Percentiles rank a stretch among this genome's conserved stretches.
Evolutionary conservation across 2,888 invertebrate genomes (phyloP).

Genomic region (Pammene fasciana): DNA sequence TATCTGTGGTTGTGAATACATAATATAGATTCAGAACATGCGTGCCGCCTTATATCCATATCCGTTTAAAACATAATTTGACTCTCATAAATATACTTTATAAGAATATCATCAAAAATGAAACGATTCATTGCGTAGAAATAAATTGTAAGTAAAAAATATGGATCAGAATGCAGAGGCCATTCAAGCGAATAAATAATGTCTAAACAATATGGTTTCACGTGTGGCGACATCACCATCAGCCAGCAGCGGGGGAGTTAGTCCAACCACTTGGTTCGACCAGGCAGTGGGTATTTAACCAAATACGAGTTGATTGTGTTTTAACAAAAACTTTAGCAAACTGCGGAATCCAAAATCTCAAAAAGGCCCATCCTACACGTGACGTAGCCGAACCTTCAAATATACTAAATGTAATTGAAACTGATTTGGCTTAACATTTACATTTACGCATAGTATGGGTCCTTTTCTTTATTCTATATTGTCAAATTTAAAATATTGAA

Average conservation of each 20-base stretch:
- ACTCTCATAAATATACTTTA: constrained; percentile 23
- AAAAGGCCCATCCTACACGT: no score
- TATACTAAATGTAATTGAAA: background rate
- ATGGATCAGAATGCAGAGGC: constrained; percentile 6
- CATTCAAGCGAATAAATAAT: constrained; percentile 13
- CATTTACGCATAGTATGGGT: background rate
- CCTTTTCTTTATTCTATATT: background rate
- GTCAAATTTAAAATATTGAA: no score
- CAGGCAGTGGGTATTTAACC: background rate
- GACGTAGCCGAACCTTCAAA: no score
- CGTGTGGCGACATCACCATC: background rate
- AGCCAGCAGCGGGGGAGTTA: background rate
- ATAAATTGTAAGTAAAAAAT: constrained; percentile 33
- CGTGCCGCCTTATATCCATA: background rate
- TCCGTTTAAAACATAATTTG: constrained; percentile 31
- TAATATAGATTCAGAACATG: background rate
- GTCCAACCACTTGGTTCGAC: background rate
- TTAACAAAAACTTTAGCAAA: background rate
- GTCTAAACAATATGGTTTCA: constrained; percentile 6
- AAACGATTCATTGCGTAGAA: constrained; percentile 25
- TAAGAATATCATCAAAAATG: constrained; percentile 32
- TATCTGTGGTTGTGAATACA: no score
- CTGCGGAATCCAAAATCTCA: background rate
- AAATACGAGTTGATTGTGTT: background rate
- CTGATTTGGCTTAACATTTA: background rate